Conservation (phyloP, 1,140 invertebrate species). For the Achatina immaculata region DNA sequence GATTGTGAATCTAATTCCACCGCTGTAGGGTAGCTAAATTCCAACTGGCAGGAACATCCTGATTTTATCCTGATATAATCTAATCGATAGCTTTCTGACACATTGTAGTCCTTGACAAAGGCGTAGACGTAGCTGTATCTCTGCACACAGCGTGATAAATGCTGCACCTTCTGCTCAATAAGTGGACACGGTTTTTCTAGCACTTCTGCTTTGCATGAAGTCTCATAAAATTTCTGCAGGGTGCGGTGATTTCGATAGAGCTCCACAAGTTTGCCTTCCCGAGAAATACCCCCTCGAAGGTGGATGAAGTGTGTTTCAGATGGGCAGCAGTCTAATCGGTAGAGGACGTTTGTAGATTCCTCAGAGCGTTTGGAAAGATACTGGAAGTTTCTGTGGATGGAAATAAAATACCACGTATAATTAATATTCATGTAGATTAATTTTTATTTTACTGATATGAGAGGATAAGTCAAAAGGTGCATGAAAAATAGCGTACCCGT, state of each 20-base stretch:
- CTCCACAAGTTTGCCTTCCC: conserved; percentile 80
- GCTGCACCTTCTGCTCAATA: conserved; percentile 78
- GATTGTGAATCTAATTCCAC: background rate
- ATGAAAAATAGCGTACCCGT: too few relatives aligned
- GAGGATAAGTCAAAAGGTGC: too few relatives aligned
- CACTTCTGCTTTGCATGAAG: conserved; percentile 81
- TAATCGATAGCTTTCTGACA: conserved; percentile 77
- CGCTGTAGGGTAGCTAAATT: conserved; percentile 24
- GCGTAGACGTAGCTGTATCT: conserved; percentile 89
- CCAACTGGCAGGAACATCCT: conserved; percentile 85
- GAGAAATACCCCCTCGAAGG: conserved; percentile 82
- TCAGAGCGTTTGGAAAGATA: conserved; percentile 15
- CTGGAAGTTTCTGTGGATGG: conserved; percentile 18
- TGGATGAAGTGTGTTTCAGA: conserved; percentile 82
- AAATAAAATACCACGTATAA: too few relatives aligned
- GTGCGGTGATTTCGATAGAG: conserved; percentile 79
- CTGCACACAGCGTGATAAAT: conserved; percentile 83
- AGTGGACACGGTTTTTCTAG: conserved; percentile 82
- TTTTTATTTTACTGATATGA: too few relatives aligned
- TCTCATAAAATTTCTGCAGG: conserved; percentile 81
- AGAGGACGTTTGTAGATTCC: background rate
- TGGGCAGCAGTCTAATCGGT: conserved; percentile 80
- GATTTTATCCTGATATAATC: conserved; percentile 86
- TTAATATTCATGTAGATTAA: too few relatives aligned
- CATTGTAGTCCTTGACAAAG: conserved; percentile 76